Base-by-base conservation (phyloP, 2,888 invertebrate species). In the Trypoxylon attenuatum region DNA sequence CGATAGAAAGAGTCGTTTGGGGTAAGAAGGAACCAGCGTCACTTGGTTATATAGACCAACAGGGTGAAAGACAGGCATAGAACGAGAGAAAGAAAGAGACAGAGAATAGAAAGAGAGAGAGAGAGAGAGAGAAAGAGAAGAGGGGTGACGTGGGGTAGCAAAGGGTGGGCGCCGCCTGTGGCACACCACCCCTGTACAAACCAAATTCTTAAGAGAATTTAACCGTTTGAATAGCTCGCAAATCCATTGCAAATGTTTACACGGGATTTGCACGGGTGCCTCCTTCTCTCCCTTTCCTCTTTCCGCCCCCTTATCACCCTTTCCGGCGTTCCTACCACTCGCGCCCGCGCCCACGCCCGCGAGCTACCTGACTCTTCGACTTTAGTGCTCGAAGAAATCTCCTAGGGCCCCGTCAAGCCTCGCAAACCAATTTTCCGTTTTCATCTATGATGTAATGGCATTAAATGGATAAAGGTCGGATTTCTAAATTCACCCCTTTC, bases 161-260 rank as follows among this genome's bases (percentile, higher is more conserved):
- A 68, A 59, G 65, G 61, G 74, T 61, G 69, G 73, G 77, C 67
- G 76, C 76, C 71, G 66, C 64, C 71, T 72, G 70, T 77, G 73
- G 77, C 76, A 71, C 71, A 76, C 76, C 76, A 50, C 80, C 84
- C 84, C 83, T 83, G 79, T 80, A 81, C 82, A 84, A 86, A 85
- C 86, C 81, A 82, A 86, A 87, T 87, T 87, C 87, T 87, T 87
- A 85, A 87, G 87, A 87, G 87, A 87, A 86, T 87, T 86, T 87
- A 86, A 85, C 85, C 85, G 85, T 86, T 87, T 87, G 86, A 87
- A 87, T 87, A 87, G 85, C 86, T 86, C 82, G 81, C 84, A 86
- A 87, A 87, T 86, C 87, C 86, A 86, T 84, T 84, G 86, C 86
- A 87, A 87, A 87, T 87, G 85, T 87, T 87, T 87, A 86, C 87